Base-by-base conservation (phyloP, 2,888 invertebrate species). In the Rhagonycha fulva region DNA sequence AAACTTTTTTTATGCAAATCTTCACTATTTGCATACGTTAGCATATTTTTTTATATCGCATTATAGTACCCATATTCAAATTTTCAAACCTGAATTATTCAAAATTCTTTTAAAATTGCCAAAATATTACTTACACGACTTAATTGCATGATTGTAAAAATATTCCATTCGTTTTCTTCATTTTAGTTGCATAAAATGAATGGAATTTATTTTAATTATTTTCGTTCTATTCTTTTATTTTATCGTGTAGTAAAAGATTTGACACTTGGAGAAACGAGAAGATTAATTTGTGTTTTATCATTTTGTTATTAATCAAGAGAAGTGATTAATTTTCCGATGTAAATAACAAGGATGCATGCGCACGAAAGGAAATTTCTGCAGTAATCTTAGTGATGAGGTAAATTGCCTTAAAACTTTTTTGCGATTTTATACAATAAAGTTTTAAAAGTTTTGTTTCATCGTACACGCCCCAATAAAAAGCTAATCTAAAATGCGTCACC, bases 401-500 rank as follows among this genome's bases (percentile, higher is more conserved):
- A 47, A 47, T 47, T 47, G 47, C 47, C 47, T 47, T 47, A 47
- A 47, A 47, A 47, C 47, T 47, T 47, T 60, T 72, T 72, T 68
- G 76, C 63, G 30, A 67, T 69, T 70, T 76, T 68, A 61, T 68
- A 67, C 72, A 76, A 76, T 76, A 72, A 73, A 76, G 70, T 76
- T 76, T 68, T 76, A 72, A 76, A 76, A 76, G 70, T 76, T 73
- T 70, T 73, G 73, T 73, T 70, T 76, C 76, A 70, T 73, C 73
- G 76, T 76, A 73, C 67, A 76, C 78, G 47, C 84, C 83, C 85
- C 86, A 86, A 87, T 87, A 87, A 87, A 87, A 87, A 87, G 85
- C 87, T 87, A 87, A 87, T 87, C 87, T 87, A 86, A 86, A 87
- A 87, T 87, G 86, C 87, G 87, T 85, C 86, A 84, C 85, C 84